Evolutionary conservation across 2,888 invertebrate species (phyloP).

Genomic region (Drosophila fungiperda): DNA sequence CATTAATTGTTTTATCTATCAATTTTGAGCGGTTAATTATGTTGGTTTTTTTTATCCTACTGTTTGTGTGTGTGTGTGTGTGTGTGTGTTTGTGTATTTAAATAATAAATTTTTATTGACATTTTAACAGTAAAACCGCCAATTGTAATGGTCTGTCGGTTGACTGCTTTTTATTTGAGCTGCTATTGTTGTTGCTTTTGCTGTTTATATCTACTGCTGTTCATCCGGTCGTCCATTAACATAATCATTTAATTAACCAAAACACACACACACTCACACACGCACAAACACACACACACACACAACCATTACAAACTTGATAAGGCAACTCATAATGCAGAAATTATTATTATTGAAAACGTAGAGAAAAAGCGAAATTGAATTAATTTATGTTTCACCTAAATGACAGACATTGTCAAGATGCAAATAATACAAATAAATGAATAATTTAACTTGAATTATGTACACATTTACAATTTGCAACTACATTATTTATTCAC

Average conservation of each 20-base stretch:
- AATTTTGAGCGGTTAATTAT: slow-evolving; percentile 67
- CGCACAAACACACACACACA: slow-evolving; percentile 31
- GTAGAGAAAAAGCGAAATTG: slow-evolving; percentile 31
- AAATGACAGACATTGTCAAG: slow-evolving; percentile 79
- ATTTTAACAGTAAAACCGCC: slow-evolving; percentile 78
- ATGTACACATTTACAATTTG: slow-evolving; percentile 46
- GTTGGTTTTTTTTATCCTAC: slow-evolving; percentile 31
- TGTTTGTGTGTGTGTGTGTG: background rate
- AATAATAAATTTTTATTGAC: slow-evolving; percentile 80
- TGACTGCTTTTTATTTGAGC: slow-evolving; percentile 61
- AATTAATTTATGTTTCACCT: slow-evolving; percentile 77
- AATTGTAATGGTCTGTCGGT: slow-evolving; percentile 73
- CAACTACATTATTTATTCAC: slow-evolving; percentile 51
- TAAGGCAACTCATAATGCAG: slow-evolving; percentile 50
- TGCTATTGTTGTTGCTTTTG: slow-evolving; percentile 39
- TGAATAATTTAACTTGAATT: slow-evolving; percentile 70
- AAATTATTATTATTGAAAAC: slow-evolving; percentile 33
- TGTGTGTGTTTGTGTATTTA: slow-evolving; percentile 52
- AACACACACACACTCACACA: slow-evolving; percentile 46
- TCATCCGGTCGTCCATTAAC: slow-evolving; percentile 79
- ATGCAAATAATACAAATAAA: slow-evolving; percentile 73
- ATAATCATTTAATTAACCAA: slow-evolving; percentile 81
- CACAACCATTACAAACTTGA: slow-evolving; percentile 51
- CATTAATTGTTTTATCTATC: slow-evolving; percentile 75
- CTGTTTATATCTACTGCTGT: slow-evolving; percentile 54